Percentiles rank a stretch among this genome's conserved stretches.
Conservation (phyloP, 92 coral and sea anemone genomes). For the Porites divaricata region DNA sequence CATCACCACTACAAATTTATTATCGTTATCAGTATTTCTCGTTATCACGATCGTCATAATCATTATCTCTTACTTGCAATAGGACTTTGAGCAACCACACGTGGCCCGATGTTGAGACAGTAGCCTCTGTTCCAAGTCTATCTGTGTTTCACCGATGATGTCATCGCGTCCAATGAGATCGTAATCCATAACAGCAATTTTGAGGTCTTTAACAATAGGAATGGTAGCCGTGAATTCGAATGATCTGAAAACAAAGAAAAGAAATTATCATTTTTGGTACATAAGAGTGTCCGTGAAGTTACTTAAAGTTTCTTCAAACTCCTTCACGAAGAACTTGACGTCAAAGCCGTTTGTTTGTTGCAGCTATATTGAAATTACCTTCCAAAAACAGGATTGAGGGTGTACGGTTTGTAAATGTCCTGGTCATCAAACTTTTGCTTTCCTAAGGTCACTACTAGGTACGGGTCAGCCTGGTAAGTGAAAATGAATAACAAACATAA, state of each 20-base stretch:
- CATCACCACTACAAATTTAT: too few species aligned
- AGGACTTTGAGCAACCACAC: slow-evolving; percentile 78
- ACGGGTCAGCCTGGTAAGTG: slow-evolving; percentile 82
- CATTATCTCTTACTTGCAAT: slow-evolving; percentile 60
- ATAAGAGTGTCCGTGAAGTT: too few species aligned
- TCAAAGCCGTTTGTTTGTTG: background rate
- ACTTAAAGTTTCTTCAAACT: too few species aligned
- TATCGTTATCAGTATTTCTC: too few species aligned
- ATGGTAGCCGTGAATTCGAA: slow-evolving; percentile 80
- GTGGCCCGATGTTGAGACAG: slow-evolving; percentile 81
- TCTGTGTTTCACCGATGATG: slow-evolving; percentile 85
- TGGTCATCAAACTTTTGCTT: slow-evolving; percentile 83
- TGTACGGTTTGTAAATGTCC: slow-evolving; percentile 77
- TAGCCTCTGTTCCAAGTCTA: slow-evolving; percentile 88
- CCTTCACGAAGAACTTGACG: too few species aligned
- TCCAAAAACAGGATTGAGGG: slow-evolving; percentile 82
- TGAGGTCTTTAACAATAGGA: slow-evolving; percentile 90
- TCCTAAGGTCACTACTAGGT: slow-evolving; percentile 83
- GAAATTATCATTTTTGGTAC: background rate
- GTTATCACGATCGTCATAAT: background rate
- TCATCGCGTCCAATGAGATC: slow-evolving; percentile 88
- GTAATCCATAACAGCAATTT: slow-evolving; percentile 74
- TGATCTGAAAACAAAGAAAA: slow-evolving; percentile 39
- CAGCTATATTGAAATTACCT: slow-evolving; percentile 50
- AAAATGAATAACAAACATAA: background rate